These are phyloP conservation scores for Vombatus ursinus DNA, from an alignment of 2,113 vertebrate genomes.

Conservation along the genomic window DNA sequence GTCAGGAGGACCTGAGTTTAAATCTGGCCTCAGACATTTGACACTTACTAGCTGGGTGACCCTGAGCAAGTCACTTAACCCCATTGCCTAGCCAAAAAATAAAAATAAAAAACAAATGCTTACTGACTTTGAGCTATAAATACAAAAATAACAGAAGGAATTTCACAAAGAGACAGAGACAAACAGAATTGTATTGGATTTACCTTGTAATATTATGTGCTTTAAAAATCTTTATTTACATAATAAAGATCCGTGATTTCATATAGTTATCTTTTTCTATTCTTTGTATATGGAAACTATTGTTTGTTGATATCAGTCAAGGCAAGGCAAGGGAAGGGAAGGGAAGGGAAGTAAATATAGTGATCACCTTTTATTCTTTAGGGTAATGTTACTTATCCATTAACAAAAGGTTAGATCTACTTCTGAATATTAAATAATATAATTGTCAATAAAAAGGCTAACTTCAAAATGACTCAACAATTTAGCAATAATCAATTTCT, in stretches of 20 bases:
- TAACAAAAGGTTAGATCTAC: slow-evolving; percentile 14
- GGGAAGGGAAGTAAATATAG: not conserved
- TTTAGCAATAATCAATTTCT: slow-evolving; percentile 10
- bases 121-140: not conserved
- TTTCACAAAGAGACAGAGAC: not conserved
- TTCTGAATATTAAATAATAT: slow-evolving; percentile 21
- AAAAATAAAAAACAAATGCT: no score
- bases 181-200: not conserved
- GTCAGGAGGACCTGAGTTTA: no score
- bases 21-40: no score
- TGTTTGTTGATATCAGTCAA: no score
- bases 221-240: no score
- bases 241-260: no score
- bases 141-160: not conserved
- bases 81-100: no score
- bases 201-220: not conserved
- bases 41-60: no score
- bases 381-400: not conserved
- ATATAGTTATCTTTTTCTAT: no score
- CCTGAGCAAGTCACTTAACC: no score
- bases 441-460: slow-evolving; percentile 39
- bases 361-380: not conserved
- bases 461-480: slow-evolving; percentile 6
- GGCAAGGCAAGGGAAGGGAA: no score
- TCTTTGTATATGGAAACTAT: no score